phyloP scores from a whole-genome alignment of 2,888 invertebrate genomes.

The Coenonympha arcania region DNA sequence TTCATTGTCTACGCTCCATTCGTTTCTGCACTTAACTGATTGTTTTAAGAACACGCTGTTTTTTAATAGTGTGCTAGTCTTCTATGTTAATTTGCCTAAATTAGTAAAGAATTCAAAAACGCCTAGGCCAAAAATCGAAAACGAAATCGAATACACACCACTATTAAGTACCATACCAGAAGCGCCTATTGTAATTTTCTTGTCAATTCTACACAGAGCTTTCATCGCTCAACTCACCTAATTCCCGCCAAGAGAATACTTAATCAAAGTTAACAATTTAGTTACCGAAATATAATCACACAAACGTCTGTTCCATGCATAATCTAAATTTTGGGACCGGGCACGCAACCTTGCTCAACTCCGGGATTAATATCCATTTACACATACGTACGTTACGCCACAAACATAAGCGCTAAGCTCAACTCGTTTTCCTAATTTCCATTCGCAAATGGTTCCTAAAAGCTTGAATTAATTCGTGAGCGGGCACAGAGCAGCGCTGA shows the following conservation, averaged over 20 bases:
- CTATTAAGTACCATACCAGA: too few relatives aligned
- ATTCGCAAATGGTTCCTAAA: slow-evolving; percentile 10
- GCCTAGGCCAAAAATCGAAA: too few relatives aligned
- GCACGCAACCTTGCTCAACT: neutral
- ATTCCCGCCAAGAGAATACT: neutral
- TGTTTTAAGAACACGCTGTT: neutral
- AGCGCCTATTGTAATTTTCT: too few relatives aligned
- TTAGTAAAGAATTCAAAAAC: too few relatives aligned
- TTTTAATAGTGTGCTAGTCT: neutral
- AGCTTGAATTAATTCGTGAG: slow-evolving; percentile 10
- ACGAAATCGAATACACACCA: too few relatives aligned
- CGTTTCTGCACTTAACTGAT: slow-evolving; percentile 1
- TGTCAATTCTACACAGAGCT: too few relatives aligned
- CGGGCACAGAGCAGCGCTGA: neutral
- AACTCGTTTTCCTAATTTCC: slow-evolving; percentile 8
- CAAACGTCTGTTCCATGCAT: slow-evolving; percentile 1
- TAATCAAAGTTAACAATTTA: neutral
- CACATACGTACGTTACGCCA: slow-evolving; percentile 5
- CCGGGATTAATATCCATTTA: slow-evolving; percentile 10
- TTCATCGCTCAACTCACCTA: too few relatives aligned
- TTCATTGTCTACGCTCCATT: slow-evolving; percentile 22
- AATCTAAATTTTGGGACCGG: neutral
- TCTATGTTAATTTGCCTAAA: neutral
- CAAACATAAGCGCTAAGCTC: slow-evolving; percentile 10
- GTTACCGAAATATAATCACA: neutral